Base-by-base conservation (phyloP, 2,888 invertebrate species). In the Polydrusus tereticollis region DNA sequence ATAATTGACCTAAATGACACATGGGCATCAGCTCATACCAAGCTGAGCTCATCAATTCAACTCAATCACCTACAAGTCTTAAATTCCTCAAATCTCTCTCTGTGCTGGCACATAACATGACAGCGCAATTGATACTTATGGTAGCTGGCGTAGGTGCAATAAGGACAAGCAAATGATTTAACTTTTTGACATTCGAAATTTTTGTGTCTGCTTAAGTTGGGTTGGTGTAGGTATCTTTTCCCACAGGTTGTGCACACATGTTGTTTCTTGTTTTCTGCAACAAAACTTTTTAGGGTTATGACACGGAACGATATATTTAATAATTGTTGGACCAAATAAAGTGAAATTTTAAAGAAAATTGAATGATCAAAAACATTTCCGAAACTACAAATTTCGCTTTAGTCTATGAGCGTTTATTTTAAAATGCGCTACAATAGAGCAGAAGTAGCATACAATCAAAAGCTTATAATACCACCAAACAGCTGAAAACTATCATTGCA, bases 121-220 rank as follows among this genome's bases (percentile, higher is more conserved):
- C 38, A 16, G 7, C 33, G 21, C 16, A 69, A 26, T 12, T 63
- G 63, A 16, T 57, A 64, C 47, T 57, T 72, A 62, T 67, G 62
- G 36, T 60, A 72, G 50, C 60, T 57, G 47, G 67, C 62, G 67
- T 69, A 63, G 2, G 12, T 12, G 45, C 69, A 69, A 33, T 26
- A 50, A 1, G 60, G 52, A 26, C 77, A 77, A 4, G 64, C 29
- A 29, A 76, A 76, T 2, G 73, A 75, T 47, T 72, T 71, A 20
- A 63, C 52, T 55, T 78, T 80, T 43, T 78, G 78, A 68, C 80
- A 80, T 68, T 80, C 80, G 50, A 75, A 77, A 33, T 78, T 79
- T 38, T 64, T 72, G 63, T 80, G 80, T 45, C 79, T 73, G 55
- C 75, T 74, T 7, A 80, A 72, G n/a, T 77, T 78, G n/a, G 77